phyloP scores from a whole-genome alignment of 92 coral and sea anemone species.

The Scolanthus callimorphus region DNA sequence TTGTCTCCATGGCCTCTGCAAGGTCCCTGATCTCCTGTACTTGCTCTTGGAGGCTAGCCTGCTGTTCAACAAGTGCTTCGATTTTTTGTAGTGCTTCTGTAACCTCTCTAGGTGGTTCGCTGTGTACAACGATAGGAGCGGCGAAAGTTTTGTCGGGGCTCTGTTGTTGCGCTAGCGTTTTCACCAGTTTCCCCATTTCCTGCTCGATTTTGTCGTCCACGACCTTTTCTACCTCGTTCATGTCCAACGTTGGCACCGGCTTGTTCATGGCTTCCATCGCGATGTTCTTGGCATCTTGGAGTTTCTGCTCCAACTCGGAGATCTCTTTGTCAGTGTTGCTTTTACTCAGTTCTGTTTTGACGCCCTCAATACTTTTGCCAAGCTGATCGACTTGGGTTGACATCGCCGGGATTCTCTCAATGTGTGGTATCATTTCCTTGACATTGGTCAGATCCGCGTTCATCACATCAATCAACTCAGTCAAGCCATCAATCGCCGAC shows the following conservation, averaged over 20 bases:
- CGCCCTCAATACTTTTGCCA: constrained; percentile 1
- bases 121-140: constrained; percentile 32
- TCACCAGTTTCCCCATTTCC: constrained; percentile 10
- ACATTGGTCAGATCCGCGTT: constrained; percentile 51
- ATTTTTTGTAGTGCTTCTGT: constrained; percentile 42
- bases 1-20: constrained; percentile 7
- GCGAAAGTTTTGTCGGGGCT: not conserved
- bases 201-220: constrained; percentile 16
- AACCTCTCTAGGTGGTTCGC: constrained; percentile 42
- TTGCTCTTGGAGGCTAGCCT: constrained; percentile 23
- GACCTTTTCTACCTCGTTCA: constrained; percentile 13
- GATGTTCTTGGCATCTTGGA: not conserved
- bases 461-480: constrained; percentile 80
- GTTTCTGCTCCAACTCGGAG: not conserved
- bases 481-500: constrained; percentile 66
- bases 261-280: not conserved
- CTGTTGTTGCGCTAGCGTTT: constrained; percentile 11
- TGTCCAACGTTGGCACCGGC: constrained; percentile 8
- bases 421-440: constrained; percentile 27
- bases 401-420: constrained; percentile 12
- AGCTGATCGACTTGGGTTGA: constrained; percentile 8
- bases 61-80: constrained; percentile 32
- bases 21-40: constrained; percentile 4
- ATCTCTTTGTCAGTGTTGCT: not conserved
- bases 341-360: not conserved